A percentile compares a stretch with the other conserved stretches of the same genome.
phyloP scores from a whole-genome alignment of 2,888 invertebrate species.

The Cryptophagus acutangulus region DNA sequence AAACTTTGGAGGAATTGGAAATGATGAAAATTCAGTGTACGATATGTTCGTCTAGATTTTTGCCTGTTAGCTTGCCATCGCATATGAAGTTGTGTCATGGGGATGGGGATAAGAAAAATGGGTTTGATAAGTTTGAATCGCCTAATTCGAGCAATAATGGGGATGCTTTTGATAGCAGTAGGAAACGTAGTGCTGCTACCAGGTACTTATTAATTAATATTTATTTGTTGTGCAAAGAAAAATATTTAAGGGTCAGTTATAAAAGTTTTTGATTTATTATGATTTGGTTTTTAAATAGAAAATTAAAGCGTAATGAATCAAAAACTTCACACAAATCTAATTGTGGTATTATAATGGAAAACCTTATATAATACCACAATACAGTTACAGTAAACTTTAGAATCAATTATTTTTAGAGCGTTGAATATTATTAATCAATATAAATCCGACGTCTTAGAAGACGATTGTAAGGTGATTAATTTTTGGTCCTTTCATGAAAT shows the following conservation, averaged over 20 bases:
- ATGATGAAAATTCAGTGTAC: slow-evolving; percentile 51
- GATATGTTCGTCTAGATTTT: slow-evolving; percentile 52
- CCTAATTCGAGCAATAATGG: too few species aligned
- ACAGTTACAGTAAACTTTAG: too few species aligned
- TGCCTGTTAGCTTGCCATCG: slow-evolving; percentile 55
- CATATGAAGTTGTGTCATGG: slow-evolving; percentile 42
- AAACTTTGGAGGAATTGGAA: slow-evolving; percentile 51
- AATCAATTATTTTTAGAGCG: slow-evolving; percentile 22
- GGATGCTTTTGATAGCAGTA: slow-evolving; percentile 16
- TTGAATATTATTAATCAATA: slow-evolving; percentile 23
- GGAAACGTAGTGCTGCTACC: slow-evolving; percentile 48
- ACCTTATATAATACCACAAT: too few species aligned
- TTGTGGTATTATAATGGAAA: too few species aligned
- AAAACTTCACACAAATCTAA: too few species aligned
- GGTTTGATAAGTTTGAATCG: too few species aligned
- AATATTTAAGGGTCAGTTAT: slow-evolving; percentile 21
- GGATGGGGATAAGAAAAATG: slow-evolving; percentile 1
- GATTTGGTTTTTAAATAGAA: too few species aligned
- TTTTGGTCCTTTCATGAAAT: too few species aligned
- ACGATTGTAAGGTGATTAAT: slow-evolving; percentile 7
- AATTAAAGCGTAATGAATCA: too few species aligned
- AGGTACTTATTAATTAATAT: slow-evolving; percentile 40
- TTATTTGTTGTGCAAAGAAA: too few species aligned
- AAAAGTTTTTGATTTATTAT: slow-evolving; percentile 2
- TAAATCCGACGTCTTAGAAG: slow-evolving; percentile 1